phyloP scores from a whole-genome alignment of 2,888 invertebrate species.

The Gymnoscelis rufifasciata region DNA sequence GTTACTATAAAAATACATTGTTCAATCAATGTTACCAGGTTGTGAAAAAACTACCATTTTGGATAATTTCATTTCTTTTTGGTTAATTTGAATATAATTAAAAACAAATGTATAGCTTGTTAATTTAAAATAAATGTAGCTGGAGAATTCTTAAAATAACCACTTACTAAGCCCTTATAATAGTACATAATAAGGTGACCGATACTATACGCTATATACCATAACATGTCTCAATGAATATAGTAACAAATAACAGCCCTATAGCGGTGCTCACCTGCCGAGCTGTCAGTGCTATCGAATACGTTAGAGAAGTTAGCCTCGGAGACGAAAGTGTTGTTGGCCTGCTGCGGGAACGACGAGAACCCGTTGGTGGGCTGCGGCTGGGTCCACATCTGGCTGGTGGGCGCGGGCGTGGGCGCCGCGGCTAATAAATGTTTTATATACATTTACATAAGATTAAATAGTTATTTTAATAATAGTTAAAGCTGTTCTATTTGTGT shows the following conservation, averaged over 20 bases:
- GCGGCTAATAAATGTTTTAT: slow-evolving; percentile 19
- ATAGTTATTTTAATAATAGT: too few relatives aligned
- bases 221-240: too few relatives aligned
- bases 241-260: slow-evolving; percentile 32
- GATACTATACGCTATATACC: too few relatives aligned
- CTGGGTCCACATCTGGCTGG: slow-evolving; percentile 36
- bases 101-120: too few relatives aligned
- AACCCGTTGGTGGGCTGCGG: slow-evolving; percentile 50
- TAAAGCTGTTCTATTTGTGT: too few relatives aligned
- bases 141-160: too few relatives aligned
- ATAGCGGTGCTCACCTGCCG: slow-evolving; percentile 77
- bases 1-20: too few relatives aligned
- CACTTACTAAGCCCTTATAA: too few relatives aligned
- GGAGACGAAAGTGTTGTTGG: slow-evolving; percentile 83
- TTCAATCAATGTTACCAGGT: background rate
- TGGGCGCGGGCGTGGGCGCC: slow-evolving; percentile 42
- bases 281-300: slow-evolving; percentile 85
- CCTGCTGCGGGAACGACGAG: slow-evolving; percentile 44
- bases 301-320: slow-evolving; percentile 93
- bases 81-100: too few relatives aligned
- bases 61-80: slow-evolving; percentile 4
- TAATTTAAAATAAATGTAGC: too few relatives aligned
- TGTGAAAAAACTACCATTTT: slow-evolving; percentile 10
- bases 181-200: too few relatives aligned
- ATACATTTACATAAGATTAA: too few relatives aligned